These are phyloP conservation scores for Turritopsis rubra DNA, from an alignment of 30 jellyfish, hydroid and myxozoan species.

Conservation along the genomic window DNA sequence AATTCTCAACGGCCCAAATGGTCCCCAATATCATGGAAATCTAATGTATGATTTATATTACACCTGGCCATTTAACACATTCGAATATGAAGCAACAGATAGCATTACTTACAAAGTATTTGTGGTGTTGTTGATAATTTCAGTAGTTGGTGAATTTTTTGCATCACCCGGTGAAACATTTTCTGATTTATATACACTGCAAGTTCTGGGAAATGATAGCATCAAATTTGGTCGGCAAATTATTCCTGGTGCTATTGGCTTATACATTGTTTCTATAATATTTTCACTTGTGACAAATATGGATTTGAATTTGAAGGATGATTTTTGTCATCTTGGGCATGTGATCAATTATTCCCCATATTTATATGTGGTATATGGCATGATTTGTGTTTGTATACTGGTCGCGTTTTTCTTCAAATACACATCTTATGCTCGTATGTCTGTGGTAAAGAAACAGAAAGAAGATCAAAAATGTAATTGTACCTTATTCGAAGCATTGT, in stretches of 20 bases:
- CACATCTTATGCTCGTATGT: not conserved
- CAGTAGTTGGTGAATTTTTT: constrained; percentile 69
- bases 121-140: constrained; percentile 28
- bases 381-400: constrained; percentile 43
- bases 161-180: constrained; percentile 85
- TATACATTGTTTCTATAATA: constrained; percentile 34
- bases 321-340: constrained; percentile 54
- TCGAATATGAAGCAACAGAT: constrained; percentile 50
- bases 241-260: constrained; percentile 72
- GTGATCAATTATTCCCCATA: constrained; percentile 49
- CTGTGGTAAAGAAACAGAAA: not conserved
- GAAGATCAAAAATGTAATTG: constrained; percentile 30
- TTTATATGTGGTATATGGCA: constrained; percentile 41
- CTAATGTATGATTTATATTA: constrained; percentile 50
- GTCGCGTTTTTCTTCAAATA: constrained; percentile 47
- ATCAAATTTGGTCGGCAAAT: constrained; percentile 51
- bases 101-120: constrained; percentile 38
- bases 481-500: constrained; percentile 48
- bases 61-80: constrained; percentile 67
- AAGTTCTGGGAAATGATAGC: constrained; percentile 44
- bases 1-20: not conserved
- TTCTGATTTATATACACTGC: constrained; percentile 82
- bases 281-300: constrained; percentile 29
- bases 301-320: constrained; percentile 14
- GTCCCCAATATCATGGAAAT: constrained; percentile 45